Evolutionary conservation across 2,113 vertebrate genomes (phyloP).

Genomic region (Aegotheles bennettii): DNA sequence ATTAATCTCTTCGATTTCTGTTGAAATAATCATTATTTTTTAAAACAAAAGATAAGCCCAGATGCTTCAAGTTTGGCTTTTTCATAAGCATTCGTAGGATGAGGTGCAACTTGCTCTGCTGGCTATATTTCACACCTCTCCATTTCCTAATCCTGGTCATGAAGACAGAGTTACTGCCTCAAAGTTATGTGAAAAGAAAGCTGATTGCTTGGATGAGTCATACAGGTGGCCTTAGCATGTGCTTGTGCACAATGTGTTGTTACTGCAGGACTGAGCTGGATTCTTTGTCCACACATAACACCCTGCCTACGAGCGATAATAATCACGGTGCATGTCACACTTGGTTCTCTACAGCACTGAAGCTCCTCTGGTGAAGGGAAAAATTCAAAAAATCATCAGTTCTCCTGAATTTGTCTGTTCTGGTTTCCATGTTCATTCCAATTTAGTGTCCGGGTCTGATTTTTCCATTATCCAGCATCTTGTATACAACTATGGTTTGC

Average conservation of each 20-base stretch:
- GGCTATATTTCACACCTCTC: not conserved
- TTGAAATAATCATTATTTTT: not conserved
- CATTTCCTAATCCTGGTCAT: not conserved
- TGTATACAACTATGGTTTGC: not conserved
- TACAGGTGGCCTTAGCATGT: not conserved
- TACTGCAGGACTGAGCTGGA: not conserved
- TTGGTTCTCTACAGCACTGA: not conserved
- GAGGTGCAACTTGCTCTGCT: not conserved
- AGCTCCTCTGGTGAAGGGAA: not conserved
- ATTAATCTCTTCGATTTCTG: not conserved
- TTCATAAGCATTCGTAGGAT: not conserved
- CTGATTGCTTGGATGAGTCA: not conserved
- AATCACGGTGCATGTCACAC: not conserved
- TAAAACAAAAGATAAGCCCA: not conserved
- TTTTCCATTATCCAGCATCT: not conserved
- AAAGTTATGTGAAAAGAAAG: not conserved
- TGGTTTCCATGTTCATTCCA: not conserved
- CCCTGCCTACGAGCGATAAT: not conserved
- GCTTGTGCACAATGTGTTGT: not conserved
- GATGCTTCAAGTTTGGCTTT: not conserved
- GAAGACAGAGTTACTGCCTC: not conserved
- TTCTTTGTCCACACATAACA: not conserved
- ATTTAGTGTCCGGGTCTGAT: conserved; percentile 11
- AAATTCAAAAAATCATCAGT: not conserved
- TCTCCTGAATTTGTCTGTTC: conserved; percentile 11